These are phyloP conservation scores for Drosophila bocqueti DNA, from an alignment of 1,140 invertebrate species.

Conservation along the genomic window DNA sequence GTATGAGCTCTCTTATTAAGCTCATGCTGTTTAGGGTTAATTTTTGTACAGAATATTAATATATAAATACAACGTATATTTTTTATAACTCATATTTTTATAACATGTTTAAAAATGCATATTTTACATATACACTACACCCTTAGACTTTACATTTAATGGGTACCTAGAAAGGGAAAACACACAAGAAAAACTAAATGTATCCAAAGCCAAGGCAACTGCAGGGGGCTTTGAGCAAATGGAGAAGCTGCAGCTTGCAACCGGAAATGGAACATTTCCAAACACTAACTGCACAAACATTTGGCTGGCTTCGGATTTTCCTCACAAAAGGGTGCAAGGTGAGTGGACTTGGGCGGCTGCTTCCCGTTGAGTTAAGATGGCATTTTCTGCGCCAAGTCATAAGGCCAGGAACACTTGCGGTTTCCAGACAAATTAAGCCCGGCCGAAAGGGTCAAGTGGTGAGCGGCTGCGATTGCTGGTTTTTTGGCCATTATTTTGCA, in stretches of 20 bases:
- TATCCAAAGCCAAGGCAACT: conserved; percentile 39
- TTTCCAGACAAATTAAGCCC: conserved; percentile 61
- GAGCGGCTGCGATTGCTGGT: conserved; percentile 9
- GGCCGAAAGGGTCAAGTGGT: conserved; percentile 48
- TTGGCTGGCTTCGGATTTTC: not conserved
- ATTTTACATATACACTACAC: not conserved
- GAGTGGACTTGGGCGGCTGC: conserved; percentile 5
- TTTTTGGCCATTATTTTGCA: conserved; percentile 57
- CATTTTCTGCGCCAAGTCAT: conserved; percentile 33
- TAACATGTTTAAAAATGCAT: too few species aligned
- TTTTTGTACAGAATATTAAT: not conserved
- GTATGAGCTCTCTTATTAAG: too few species aligned
- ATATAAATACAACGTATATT: not conserved
- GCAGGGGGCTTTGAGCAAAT: conserved; percentile 28
- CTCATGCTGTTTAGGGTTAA: too few species aligned
- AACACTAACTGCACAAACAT: conserved; percentile 28
- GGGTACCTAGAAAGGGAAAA: not conserved
- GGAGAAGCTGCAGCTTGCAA: conserved; percentile 19
- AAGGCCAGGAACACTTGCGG: conserved; percentile 43
- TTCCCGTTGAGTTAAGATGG: conserved; percentile 37
- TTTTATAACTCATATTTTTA: not conserved
- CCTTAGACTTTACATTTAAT: not conserved
- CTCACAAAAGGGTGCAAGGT: conserved; percentile 11
- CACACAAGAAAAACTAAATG: conserved; percentile 19
- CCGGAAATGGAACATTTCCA: conserved; percentile 11